Evolutionary conservation across 2,888 invertebrate species (phyloP).

Genomic region (Chrysina gloriosa): DNA sequence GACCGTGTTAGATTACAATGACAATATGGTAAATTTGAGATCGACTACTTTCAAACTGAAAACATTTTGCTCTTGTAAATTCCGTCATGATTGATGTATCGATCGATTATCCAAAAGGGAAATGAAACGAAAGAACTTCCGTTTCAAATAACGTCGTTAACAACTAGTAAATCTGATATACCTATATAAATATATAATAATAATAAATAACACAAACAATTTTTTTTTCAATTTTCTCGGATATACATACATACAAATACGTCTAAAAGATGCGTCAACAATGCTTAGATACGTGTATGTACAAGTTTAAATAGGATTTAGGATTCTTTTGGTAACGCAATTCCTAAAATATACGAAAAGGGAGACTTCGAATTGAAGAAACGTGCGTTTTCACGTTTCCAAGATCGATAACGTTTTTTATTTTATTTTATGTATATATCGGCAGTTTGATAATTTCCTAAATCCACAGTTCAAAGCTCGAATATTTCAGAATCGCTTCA

Average conservation of each 20-base stretch:
- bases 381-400: background rate
- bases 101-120: background rate
- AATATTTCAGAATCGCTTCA: background rate
- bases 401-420: too few relatives aligned
- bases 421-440: background rate
- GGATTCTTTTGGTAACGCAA: slow-evolving; percentile 4
- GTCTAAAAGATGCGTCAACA: slow-evolving; percentile 12
- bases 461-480: background rate
- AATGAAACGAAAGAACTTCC: background rate
- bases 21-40: slow-evolving; percentile 38
- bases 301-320: slow-evolving; percentile 20
- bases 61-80: slow-evolving; percentile 24
- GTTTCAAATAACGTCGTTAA: slow-evolving; percentile 7
- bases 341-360: slow-evolving; percentile 17
- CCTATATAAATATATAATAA: slow-evolving; percentile 21
- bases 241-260: slow-evolving; percentile 9
- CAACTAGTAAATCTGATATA: slow-evolving; percentile 32
- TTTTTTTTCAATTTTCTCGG: slow-evolving; percentile 23
- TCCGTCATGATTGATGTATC: background rate
- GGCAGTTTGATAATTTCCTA: slow-evolving; percentile 4
- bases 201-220: slow-evolving; percentile 35
- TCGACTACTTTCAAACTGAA: slow-evolving; percentile 40
- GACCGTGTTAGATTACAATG: slow-evolving; percentile 15
- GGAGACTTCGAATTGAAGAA: too few relatives aligned
- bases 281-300: slow-evolving; percentile 17